These are phyloP conservation scores for Melanocharis versteri DNA, from an alignment of 2,113 vertebrate genomes.

Conservation along the genomic window DNA sequence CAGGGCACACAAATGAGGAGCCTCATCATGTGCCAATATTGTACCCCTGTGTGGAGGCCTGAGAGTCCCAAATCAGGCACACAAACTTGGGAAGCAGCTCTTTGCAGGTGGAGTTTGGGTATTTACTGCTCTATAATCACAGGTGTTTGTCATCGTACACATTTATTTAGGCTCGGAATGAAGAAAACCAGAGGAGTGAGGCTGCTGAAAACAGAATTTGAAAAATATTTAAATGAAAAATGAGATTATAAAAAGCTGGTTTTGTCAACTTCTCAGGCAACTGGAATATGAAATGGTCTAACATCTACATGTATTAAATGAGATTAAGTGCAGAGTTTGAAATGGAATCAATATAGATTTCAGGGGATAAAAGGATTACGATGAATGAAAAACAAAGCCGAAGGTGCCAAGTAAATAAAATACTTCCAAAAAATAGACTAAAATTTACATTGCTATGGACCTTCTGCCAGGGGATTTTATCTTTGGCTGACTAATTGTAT, in stretches of 20 bases:
- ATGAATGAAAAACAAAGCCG: slow-evolving; percentile 8
- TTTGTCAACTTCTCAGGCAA: not conserved
- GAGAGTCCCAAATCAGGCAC: not conserved
- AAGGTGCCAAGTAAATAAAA: slow-evolving; percentile 9
- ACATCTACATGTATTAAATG: not conserved
- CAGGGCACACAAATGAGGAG: not conserved
- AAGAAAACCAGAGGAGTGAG: not conserved
- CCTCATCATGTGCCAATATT: not conserved
- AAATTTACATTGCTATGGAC: not conserved
- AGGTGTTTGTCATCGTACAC: not conserved
- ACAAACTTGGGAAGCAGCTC: not conserved
- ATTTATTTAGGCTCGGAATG: not conserved
- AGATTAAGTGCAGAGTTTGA: slow-evolving; percentile 18
- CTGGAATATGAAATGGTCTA: not conserved
- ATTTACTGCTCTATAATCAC: not conserved
- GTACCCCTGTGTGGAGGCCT: not conserved
- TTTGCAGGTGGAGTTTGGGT: not conserved
- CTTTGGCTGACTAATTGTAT: not conserved
- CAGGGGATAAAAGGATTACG: slow-evolving; percentile 17
- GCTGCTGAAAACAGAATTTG: not conserved
- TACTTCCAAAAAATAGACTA: not conserved
- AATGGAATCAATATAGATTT: not conserved
- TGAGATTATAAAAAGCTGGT: not conserved
- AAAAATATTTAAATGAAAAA: not conserved
- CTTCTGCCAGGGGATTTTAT: not conserved